Evolutionary conservation across 1,140 invertebrate species (phyloP), one percentile per base, ranked within the genome.

Genomic region (Doryteuthis pealeii): DNA sequence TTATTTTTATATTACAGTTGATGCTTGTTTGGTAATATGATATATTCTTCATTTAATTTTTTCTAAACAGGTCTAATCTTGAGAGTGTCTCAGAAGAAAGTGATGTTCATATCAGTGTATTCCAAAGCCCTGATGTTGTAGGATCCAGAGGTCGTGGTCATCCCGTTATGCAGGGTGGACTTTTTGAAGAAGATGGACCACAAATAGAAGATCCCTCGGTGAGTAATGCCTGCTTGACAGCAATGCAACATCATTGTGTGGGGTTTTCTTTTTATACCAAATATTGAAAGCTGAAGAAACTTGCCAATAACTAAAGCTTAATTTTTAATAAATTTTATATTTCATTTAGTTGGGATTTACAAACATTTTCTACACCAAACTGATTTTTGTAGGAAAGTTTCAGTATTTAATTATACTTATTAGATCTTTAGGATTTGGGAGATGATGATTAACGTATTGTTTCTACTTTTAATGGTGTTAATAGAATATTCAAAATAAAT

Each of bases 121-220:
- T 79, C 22, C 72, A 78, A 22, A 75, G 74, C 33, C 74, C 69
- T 32, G 67, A 70, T 67, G 66, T 74, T 68, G 70, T 15, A 72
- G 68, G 32, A 76, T 74, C 40, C 67, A 72, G 30, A 40, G 71
- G 28, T 62, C 58, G 35, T 28, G 32, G 5, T 32, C 74, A 72
- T 26, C 74, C 58, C 6, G 69, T 72, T 6, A 54, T 62, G 40
- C 74, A 75, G 32, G 70, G 70, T 69, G 49, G 69, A 49, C 70
- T 72, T 54, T 73, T 72, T 68, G 31, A 54, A 66, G 73, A 78
- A 30, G 77, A 79, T 33, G 74, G 68, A 14, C 76, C 78, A 30
- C 80, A 78, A 22, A 81, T 81, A 66, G 80, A 81, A 26, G 78
- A 81, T 72, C 62, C 71, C 15, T 81, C 80, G 14, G 80, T 81